Evolutionary conservation across 2,888 invertebrate species (phyloP).

Genomic region (Rhodophaea formosa): DNA sequence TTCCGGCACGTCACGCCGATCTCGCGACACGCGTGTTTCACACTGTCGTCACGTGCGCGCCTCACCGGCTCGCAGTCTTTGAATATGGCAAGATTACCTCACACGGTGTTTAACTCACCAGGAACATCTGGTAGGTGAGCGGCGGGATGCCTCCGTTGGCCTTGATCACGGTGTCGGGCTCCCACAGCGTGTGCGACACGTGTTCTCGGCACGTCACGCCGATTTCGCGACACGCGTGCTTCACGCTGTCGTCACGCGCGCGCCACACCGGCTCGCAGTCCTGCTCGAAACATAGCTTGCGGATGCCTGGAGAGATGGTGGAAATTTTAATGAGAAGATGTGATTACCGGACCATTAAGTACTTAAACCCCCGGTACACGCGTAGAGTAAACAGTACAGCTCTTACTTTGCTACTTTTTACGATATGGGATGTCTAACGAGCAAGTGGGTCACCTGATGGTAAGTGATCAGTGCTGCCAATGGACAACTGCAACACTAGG

Average conservation of each 20-base stretch:
- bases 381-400: too few relatives aligned
- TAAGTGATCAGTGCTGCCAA: too few relatives aligned
- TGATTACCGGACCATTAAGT: too few relatives aligned
- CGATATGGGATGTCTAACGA: too few relatives aligned
- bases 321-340: not conserved
- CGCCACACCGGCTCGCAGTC: constrained; percentile 88
- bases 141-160: constrained; percentile 87
- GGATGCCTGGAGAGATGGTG: constrained; percentile 52
- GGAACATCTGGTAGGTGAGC: constrained; percentile 86
- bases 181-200: constrained; percentile 87
- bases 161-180: constrained; percentile 83
- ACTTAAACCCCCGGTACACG: too few relatives aligned
- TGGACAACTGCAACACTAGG: too few relatives aligned
- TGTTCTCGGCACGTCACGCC: constrained; percentile 81
- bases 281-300: constrained; percentile 81
- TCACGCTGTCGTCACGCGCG: constrained; percentile 81
- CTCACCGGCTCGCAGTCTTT: too few relatives aligned
- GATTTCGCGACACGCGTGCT: constrained; percentile 74
- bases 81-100: too few relatives aligned
- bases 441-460: too few relatives aligned
- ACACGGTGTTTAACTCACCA: constrained; percentile 72
- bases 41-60: too few relatives aligned
- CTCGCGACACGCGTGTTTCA: not conserved
- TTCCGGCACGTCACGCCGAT: not conserved
- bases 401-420: too few relatives aligned